These are phyloP conservation scores for Tokudaia muenninki DNA, from an alignment of 2,797 vertebrate species.

Conservation along the genomic window DNA sequence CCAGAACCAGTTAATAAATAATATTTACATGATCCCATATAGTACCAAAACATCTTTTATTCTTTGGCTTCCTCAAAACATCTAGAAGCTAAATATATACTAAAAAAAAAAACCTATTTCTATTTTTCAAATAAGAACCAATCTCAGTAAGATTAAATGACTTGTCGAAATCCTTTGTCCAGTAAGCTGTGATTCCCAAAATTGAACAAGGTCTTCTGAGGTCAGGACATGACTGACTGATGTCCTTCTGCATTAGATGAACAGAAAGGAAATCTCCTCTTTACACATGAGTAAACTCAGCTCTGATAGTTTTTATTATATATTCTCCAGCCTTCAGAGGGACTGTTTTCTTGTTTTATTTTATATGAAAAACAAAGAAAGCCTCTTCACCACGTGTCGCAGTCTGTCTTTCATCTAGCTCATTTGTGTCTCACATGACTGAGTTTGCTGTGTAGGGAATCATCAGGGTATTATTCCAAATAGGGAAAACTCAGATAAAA, in stretches of 20 bases:
- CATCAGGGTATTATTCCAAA: constrained; percentile 76
- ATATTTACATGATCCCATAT: not conserved
- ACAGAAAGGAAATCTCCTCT: constrained; percentile 37
- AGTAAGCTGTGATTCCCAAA: constrained; percentile 47
- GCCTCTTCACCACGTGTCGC: constrained; percentile 34
- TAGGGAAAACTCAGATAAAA: constrained; percentile 72
- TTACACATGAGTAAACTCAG: constrained; percentile 64
- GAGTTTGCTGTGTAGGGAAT: constrained; percentile 70
- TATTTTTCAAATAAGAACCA: constrained; percentile 60
- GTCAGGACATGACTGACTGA: constrained; percentile 7
- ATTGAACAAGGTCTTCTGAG: constrained; percentile 61
- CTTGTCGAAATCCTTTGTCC: not conserved
- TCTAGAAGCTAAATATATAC: not conserved
- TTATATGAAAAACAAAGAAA: constrained; percentile 68
- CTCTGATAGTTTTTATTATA: constrained; percentile 37
- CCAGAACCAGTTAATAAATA: not conserved
- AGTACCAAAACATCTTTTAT: constrained; percentile 48
- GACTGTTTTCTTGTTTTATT: constrained; percentile 58
- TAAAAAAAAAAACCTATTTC: constrained; percentile 15
- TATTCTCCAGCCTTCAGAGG: constrained; percentile 40
- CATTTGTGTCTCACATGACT: constrained; percentile 80
- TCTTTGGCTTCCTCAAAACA: constrained; percentile 29
- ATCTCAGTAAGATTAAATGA: constrained; percentile 53
- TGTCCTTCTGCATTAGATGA: constrained; percentile 21
- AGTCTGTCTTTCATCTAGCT: constrained; percentile 76